Conservation (phyloP, 2,888 invertebrate species). For the Rambutsinella grinnellia region DNA sequence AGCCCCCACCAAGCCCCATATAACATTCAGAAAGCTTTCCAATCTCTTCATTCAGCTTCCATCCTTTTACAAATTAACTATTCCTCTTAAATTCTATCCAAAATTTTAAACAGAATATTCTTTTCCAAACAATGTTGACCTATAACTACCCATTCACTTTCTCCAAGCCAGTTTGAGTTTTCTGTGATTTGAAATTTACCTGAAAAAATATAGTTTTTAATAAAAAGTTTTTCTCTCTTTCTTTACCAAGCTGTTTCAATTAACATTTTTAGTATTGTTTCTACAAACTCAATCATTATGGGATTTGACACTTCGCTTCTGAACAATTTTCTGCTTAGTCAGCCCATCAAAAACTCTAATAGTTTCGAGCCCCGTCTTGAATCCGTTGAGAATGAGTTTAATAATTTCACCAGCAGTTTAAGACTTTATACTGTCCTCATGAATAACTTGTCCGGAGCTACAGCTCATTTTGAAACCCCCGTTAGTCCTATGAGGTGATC, state of each 20-base stretch:
- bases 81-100: too few species aligned
- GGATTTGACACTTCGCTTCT: slow-evolving; percentile 33
- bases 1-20: too few species aligned
- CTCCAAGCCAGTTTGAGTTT: too few species aligned
- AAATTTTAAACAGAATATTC: too few species aligned
- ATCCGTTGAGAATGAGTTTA: slow-evolving; percentile 15
- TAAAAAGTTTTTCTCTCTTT: too few species aligned
- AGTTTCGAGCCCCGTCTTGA: slow-evolving; percentile 42
- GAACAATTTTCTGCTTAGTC: background rate
- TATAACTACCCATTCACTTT: too few species aligned
- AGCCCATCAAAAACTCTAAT: background rate
- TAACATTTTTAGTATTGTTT: slow-evolving; percentile 2
- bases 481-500: slow-evolving; percentile 47
- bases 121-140: too few species aligned
- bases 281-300: slow-evolving; percentile 41
- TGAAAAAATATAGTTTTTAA: too few species aligned
- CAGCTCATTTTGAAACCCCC: slow-evolving; percentile 3
- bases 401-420: slow-evolving; percentile 39
- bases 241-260: background rate
- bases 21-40: slow-evolving; percentile 13
- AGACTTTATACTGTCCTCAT: slow-evolving; percentile 47
- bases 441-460: slow-evolving; percentile 32
- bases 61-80: slow-evolving; percentile 31
- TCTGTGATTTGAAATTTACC: too few species aligned
- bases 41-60: slow-evolving; percentile 28